Percentiles rank a stretch among this genome's conserved stretches.
These are phyloP conservation scores for Platypus cylindrus DNA, from an alignment of 2,888 invertebrate species.

Conservation along the genomic window DNA sequence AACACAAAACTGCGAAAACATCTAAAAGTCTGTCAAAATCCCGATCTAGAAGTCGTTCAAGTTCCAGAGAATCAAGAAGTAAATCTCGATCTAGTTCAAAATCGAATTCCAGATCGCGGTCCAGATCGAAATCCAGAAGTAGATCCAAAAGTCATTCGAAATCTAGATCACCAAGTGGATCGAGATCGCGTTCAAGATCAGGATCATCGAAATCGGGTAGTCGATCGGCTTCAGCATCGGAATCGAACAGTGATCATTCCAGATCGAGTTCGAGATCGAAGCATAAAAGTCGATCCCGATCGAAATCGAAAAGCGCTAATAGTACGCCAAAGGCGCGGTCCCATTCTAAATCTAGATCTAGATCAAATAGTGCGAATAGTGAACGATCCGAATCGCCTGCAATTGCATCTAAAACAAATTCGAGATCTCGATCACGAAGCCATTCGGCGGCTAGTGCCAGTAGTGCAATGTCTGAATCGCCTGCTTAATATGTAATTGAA, in stretches of 20 bases:
- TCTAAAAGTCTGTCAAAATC: slow-evolving; percentile 27
- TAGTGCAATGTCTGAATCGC: too few relatives aligned
- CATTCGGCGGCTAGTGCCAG: slow-evolving; percentile 3
- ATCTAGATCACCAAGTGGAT: slow-evolving; percentile 29
- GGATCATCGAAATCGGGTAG: slow-evolving; percentile 22
- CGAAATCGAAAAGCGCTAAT: slow-evolving; percentile 23
- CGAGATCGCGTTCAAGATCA: slow-evolving; percentile 23
- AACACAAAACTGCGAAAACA: slow-evolving; percentile 16
- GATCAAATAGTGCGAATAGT: too few relatives aligned
- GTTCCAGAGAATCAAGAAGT: slow-evolving; percentile 30
- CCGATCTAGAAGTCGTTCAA: slow-evolving; percentile 30
- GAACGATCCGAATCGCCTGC: too few relatives aligned
- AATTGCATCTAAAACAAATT: slow-evolving; percentile 13
- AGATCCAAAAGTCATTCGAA: slow-evolving; percentile 35
- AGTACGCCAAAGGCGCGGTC: slow-evolving; percentile 16
- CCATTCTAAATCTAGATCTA: slow-evolving; percentile 21
- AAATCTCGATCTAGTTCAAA: slow-evolving; percentile 27
- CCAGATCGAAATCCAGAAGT: slow-evolving; percentile 27
- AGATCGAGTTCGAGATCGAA: slow-evolving; percentile 26
- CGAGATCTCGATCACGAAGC: slow-evolving; percentile 7
- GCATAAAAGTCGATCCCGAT: slow-evolving; percentile 16
- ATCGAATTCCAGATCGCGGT: slow-evolving; percentile 26
- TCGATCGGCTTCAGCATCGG: not conserved
- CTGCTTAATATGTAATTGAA: too few relatives aligned
- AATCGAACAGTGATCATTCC: slow-evolving; percentile 20